Conservation (phyloP, 2,113 vertebrate species). For the Apus apus region DNA sequence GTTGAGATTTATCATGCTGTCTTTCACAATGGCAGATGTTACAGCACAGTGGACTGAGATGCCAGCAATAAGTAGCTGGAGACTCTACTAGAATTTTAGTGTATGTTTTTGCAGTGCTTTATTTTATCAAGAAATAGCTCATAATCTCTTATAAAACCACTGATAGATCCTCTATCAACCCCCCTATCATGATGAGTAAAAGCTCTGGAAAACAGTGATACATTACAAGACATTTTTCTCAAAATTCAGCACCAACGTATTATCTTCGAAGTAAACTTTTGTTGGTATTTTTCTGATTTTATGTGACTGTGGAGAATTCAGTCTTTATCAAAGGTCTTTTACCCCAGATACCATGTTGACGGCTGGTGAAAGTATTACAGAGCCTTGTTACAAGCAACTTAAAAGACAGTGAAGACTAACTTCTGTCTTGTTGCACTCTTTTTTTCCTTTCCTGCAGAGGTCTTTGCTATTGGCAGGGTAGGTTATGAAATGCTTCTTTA, state of each 20-base stretch:
- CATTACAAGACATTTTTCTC: neutral
- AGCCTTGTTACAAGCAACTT: neutral
- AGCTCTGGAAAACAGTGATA: neutral
- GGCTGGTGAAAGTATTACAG: neutral
- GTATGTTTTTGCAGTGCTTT: neutral
- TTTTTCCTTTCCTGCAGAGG: neutral
- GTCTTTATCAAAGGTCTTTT: constrained; percentile 21
- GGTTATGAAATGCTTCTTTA: constrained; percentile 40
- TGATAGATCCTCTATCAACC: neutral
- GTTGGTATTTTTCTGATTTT: constrained; percentile 6
- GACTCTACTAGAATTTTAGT: neutral
- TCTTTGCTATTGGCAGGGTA: neutral
- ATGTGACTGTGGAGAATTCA: neutral
- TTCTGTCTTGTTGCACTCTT: constrained; percentile 12
- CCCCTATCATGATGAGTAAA: neutral
- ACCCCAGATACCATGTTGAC: constrained; percentile 20
- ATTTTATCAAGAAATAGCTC: neutral
- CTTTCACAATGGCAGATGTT: neutral
- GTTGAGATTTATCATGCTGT: neutral
- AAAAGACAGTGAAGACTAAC: constrained; percentile 18
- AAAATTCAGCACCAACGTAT: neutral
- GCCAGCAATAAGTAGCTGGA: neutral
- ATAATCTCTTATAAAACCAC: neutral
- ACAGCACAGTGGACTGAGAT: neutral
- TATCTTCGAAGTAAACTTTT: constrained; percentile 4